Evolutionary conservation across 2,888 invertebrate genomes (phyloP), one percentile per base, ranked within the genome.

Genomic region (Aleiodes leptofemur): DNA sequence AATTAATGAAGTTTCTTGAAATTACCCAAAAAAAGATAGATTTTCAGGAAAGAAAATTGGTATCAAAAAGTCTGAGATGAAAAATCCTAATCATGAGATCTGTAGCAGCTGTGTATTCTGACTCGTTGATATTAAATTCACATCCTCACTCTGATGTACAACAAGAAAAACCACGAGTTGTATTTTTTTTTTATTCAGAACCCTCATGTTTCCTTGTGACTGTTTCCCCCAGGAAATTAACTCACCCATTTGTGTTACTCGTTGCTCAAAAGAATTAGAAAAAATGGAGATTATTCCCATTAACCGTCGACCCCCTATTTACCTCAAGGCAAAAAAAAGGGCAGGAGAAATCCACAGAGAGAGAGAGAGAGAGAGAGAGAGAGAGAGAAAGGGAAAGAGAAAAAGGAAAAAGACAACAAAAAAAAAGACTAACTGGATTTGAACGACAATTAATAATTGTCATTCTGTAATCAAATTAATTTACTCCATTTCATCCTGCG

Each of bases 161-260:
- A 29, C 11, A 29, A 14, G n/a, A 55, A 29, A 31, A 31, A 31
- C 11, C 57, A 56, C 31, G 11, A 57, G 57, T 16, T 31, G 31
- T 57, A 13, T 57, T 13, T 9, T 43, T 43, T 43, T 43, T 43
- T n/a, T 73, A 72, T 56, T 72, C 64, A 34, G 34, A 23, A 34
- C 16, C 53, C 31, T 50, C 50, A 68, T 76, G 64, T 74, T 69
- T 55, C 71, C 66, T 69, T 51, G 23, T 57, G 29, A 48, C 38
- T 34, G 31, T 34, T 38, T 69, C n/a, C 59, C 16, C 55, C 57
- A 57, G 57, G 57, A 57, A 57, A 57, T 57, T 57, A 57, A 31
- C 31, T 57, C 57, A 13, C 13, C 57, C 57, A 57, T 31, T 57
- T 29, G 29, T 9, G 29, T 11, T 57, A 31, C 31, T 57, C 13